Percentiles rank a stretch among this genome's conserved stretches.
phyloP scores from a whole-genome alignment of 2,888 invertebrate genomes.

The Eupithecia pulchellata region DNA sequence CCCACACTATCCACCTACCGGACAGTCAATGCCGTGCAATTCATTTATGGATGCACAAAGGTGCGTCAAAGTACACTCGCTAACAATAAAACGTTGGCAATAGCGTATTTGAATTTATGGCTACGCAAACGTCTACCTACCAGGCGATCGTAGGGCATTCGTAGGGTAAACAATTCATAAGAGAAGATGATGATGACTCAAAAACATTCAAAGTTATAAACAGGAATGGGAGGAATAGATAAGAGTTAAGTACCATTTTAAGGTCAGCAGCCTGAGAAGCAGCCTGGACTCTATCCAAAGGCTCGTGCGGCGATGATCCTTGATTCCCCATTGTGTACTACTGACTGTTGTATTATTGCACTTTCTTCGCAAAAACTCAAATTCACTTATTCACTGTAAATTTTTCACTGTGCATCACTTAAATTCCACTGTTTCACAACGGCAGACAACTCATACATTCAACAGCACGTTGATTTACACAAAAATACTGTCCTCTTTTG shows the following conservation, averaged over 20 bases:
- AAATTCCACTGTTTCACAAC: constrained; percentile 51
- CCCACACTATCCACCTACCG: too few relatives aligned
- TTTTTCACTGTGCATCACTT: constrained; percentile 46
- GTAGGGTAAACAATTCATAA: background rate
- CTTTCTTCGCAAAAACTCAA: constrained; percentile 48
- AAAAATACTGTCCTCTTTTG: constrained; percentile 68
- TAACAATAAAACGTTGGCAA: constrained; percentile 53
- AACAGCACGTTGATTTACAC: constrained; percentile 64
- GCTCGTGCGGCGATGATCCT: constrained; percentile 93
- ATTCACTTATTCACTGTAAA: constrained; percentile 29
- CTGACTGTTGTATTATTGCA: too few relatives aligned
- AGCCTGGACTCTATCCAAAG: constrained; percentile 88
- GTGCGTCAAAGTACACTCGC: constrained; percentile 33
- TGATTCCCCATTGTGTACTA: constrained; percentile 90
- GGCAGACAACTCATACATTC: constrained; percentile 57
- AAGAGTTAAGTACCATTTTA: constrained; percentile 70
- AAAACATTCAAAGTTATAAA: background rate
- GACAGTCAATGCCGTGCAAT: constrained; percentile 16
- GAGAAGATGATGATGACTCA: background rate
- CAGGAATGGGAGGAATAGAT: constrained; percentile 7
- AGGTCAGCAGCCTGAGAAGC: constrained; percentile 74
- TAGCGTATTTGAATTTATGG: constrained; percentile 21
- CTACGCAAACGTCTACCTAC: constrained; percentile 2
- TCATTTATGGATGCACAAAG: constrained; percentile 33
- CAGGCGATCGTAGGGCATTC: too few relatives aligned